A percentile compares a stretch with the other conserved stretches of the same genome.
These are phyloP conservation scores for Pontoporia blainvillei DNA, from an alignment of 2,113 vertebrate genomes.

Conservation along the genomic window DNA sequence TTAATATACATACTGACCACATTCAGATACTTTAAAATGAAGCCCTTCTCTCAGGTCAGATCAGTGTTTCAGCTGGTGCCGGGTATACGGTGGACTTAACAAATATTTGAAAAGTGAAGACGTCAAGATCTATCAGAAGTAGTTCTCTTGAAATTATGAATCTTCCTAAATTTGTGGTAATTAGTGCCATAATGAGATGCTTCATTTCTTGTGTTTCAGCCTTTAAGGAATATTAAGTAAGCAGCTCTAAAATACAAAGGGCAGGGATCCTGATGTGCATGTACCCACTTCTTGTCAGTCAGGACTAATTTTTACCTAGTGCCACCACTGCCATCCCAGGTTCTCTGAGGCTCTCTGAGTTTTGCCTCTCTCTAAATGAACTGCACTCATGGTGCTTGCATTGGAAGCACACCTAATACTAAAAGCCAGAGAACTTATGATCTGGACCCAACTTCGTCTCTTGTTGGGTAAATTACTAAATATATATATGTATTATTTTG, in stretches of 20 bases:
- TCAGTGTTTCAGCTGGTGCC: neutral
- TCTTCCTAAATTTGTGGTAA: neutral
- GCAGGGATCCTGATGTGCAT: neutral
- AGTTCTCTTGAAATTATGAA: neutral
- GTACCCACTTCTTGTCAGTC: neutral
- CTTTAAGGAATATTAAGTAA: neutral
- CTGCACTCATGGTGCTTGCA: neutral
- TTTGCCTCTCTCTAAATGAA: neutral
- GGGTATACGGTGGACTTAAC: neutral
- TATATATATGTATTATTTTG: neutral
- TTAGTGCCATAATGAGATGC: neutral
- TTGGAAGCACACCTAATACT: neutral
- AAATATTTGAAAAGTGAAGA: neutral
- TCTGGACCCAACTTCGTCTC: too few relatives aligned
- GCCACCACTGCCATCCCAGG: rapidly evolving
- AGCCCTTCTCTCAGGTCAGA: neutral
- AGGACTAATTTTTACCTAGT: neutral
- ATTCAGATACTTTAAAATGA: neutral
- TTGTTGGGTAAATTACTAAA: rapidly evolving
- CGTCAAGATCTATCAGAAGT: neutral
- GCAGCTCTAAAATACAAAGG: neutral
- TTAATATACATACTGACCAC: neutral
- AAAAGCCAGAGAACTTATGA: neutral
- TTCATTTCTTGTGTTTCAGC: neutral
- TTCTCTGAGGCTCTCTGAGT: neutral